Evolutionary conservation across 2,113 vertebrate genomes (phyloP).

Genomic region (Ailuropoda melanoleuca): DNA sequence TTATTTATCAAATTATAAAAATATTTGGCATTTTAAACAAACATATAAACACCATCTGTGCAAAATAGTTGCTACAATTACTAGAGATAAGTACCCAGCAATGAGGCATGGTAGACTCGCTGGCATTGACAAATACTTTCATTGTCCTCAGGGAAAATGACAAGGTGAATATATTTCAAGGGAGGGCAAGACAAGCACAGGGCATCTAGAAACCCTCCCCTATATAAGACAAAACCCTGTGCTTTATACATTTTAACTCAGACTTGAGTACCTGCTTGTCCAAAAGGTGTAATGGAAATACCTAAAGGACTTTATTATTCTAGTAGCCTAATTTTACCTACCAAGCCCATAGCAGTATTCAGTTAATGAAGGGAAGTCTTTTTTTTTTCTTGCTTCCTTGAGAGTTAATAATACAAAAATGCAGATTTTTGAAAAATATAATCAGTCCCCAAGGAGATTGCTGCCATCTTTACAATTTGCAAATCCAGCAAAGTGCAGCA

Average conservation of each 20-base stretch:
- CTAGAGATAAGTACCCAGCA: conserved; percentile 17
- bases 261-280: neutral
- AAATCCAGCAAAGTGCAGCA: conserved; percentile 64
- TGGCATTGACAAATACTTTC: conserved; percentile 41
- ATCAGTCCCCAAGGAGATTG: conserved; percentile 37
- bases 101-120: neutral
- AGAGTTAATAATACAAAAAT: conserved; percentile 64
- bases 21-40: conserved; percentile 68
- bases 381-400: neutral
- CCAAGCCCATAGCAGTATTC: neutral
- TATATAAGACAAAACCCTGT: neutral
- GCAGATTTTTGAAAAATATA: conserved; percentile 65
- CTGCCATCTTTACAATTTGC: conserved; percentile 37
- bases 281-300: neutral
- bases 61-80: conserved; percentile 76
- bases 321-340: neutral
- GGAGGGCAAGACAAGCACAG: neutral
- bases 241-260: conserved; percentile 14
- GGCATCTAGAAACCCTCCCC: neutral
- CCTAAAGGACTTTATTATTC: conserved; percentile 6
- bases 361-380: neutral
- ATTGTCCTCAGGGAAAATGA: conserved; percentile 33
- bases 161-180: neutral
- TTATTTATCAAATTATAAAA: conserved; percentile 66
- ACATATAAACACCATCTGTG: conserved; percentile 73